phyloP scores from a whole-genome alignment of 2,113 vertebrate genomes.

The Ptilorrhoa leucosticta region DNA sequence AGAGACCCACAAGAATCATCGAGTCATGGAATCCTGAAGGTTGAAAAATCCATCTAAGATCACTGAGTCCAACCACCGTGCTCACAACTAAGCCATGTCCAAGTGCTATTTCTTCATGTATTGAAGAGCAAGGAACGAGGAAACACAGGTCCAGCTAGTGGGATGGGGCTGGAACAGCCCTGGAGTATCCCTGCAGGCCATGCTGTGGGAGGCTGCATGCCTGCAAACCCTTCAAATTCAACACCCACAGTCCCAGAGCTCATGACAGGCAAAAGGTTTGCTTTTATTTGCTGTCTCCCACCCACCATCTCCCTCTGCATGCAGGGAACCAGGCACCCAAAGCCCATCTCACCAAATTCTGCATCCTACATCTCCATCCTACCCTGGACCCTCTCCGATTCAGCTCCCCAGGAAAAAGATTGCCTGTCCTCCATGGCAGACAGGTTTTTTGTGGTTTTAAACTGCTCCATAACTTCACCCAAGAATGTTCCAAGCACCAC shows the following conservation, averaged over 20 bases:
- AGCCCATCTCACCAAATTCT: background rate
- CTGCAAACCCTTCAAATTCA: background rate
- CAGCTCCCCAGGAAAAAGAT: background rate
- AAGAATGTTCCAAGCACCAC: background rate
- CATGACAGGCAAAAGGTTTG: background rate
- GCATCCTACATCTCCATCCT: background rate
- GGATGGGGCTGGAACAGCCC: background rate
- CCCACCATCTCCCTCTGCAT: background rate
- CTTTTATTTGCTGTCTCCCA: background rate
- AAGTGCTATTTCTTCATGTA: background rate
- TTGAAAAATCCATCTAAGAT: background rate
- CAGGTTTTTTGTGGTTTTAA: background rate
- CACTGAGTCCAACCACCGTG: background rate
- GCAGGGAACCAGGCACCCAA: background rate
- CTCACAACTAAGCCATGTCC: background rate
- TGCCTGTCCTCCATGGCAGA: background rate
- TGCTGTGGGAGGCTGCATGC: background rate
- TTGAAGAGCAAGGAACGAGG: background rate
- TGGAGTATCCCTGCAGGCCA: background rate
- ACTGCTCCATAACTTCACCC: background rate
- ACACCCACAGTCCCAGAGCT: background rate
- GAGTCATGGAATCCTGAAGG: background rate
- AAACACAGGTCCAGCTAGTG: background rate
- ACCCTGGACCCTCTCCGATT: accelerated
- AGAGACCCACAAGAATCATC: background rate